phyloP scores from a whole-genome alignment of 2,797 vertebrate genomes.

The Scolopax rusticola region DNA sequence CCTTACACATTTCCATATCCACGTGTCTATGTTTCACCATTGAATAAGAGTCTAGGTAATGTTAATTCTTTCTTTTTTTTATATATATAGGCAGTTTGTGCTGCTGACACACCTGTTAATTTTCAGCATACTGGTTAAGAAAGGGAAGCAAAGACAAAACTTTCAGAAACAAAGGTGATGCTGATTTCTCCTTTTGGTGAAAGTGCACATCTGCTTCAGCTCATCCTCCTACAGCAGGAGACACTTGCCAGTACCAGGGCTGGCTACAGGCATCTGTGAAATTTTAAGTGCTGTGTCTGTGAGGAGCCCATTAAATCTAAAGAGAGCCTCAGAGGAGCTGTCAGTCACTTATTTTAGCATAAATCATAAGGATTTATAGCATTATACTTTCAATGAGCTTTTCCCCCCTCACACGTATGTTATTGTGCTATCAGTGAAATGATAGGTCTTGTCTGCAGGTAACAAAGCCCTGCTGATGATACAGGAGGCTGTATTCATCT shows the following conservation, averaged over 20 bases:
- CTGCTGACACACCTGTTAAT: background rate
- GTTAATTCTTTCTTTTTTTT: background rate
- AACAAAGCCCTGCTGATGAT: slow-evolving; percentile 46
- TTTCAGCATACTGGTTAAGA: background rate
- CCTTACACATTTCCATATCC: background rate
- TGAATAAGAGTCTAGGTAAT: background rate
- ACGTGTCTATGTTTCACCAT: rapidly evolving
- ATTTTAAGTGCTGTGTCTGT: slow-evolving; percentile 12
- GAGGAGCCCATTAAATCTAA: slow-evolving; percentile 37
- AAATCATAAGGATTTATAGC: slow-evolving; percentile 30
- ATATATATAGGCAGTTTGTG: background rate
- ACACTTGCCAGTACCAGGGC: background rate
- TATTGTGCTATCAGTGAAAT: slow-evolving; percentile 39
- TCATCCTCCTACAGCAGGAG: slow-evolving; percentile 17
- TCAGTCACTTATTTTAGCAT: slow-evolving; percentile 53
- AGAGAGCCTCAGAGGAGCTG: slow-evolving; percentile 25
- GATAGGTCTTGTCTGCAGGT: slow-evolving; percentile 38
- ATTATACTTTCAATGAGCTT: slow-evolving; percentile 56
- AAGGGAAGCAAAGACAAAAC: background rate
- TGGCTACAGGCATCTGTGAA: background rate
- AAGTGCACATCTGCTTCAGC: background rate
- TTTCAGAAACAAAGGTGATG: background rate
- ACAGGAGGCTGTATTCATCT: background rate
- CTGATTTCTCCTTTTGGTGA: background rate
- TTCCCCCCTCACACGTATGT: background rate